A percentile compares a stretch with the other conserved stretches of the same genome.
These are phyloP conservation scores for Tokudaia muenninki DNA, from an alignment of 2,797 vertebrate species.

Conservation along the genomic window DNA sequence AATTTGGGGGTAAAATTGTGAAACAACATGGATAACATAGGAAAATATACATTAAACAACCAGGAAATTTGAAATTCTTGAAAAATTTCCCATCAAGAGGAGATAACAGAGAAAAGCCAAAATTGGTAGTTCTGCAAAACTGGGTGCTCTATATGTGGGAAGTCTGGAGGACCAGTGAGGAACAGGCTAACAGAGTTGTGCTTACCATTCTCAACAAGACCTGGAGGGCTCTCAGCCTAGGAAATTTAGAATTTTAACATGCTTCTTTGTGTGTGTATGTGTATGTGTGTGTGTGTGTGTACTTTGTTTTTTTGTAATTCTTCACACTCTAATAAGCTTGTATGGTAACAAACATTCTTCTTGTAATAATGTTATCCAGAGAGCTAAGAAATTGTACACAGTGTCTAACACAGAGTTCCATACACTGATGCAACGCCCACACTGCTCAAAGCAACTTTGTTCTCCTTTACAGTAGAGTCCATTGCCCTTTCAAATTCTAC, in stretches of 20 bases:
- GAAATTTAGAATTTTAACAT: neutral
- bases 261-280: neutral
- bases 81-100: slow-evolving; percentile 17
- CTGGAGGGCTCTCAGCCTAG: neutral
- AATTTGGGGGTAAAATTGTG: neutral
- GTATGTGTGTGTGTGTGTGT: neutral
- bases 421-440: neutral
- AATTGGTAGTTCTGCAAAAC: neutral
- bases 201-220: neutral
- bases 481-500: neutral
- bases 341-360: neutral
- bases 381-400: neutral
- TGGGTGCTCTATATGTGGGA: neutral
- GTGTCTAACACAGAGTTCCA: neutral
- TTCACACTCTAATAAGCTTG: neutral
- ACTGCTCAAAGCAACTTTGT: neutral
- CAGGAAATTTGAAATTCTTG: slow-evolving; percentile 18
- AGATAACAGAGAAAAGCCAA: neutral
- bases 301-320: neutral
- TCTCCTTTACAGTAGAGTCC: neutral
- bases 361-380: neutral
- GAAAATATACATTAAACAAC: slow-evolving; percentile 13
- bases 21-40: neutral
- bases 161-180: neutral
- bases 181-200: neutral